Evolutionary conservation across 2,797 vertebrate genomes (phyloP).

Genomic region (Gymnoscopelus braueri): DNA sequence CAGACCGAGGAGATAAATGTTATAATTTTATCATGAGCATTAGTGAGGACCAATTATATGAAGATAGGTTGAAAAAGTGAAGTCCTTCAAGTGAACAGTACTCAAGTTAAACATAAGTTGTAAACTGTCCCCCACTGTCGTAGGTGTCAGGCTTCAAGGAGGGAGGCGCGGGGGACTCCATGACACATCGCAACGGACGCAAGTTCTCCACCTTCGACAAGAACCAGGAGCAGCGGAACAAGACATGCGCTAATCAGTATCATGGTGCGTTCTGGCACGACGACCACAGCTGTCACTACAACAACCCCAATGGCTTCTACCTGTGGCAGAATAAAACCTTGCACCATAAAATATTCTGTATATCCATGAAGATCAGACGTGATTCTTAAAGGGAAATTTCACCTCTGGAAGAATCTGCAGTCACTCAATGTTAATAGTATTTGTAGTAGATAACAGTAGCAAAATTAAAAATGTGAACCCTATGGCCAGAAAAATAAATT

Average conservation of each 20-base stretch:
- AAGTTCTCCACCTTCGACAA: slow-evolving; percentile 35
- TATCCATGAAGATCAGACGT: slow-evolving; percentile 33
- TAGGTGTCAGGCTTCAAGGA: slow-evolving; percentile 27
- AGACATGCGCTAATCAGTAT: neutral
- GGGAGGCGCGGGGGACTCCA: slow-evolving; percentile 45
- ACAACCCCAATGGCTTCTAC: slow-evolving; percentile 26
- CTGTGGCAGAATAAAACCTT: neutral
- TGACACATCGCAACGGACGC: slow-evolving; percentile 20
- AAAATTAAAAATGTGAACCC: too few relatives aligned
- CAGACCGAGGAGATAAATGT: too few relatives aligned
- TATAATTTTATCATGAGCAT: too few relatives aligned
- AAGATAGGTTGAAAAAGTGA: too few relatives aligned
- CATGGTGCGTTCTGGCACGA: slow-evolving; percentile 27
- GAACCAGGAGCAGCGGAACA: slow-evolving; percentile 7
- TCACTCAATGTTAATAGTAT: too few relatives aligned
- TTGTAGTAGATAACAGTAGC: too few relatives aligned
- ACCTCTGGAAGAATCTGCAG: too few relatives aligned
- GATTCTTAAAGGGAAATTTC: neutral
- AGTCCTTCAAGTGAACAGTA: too few relatives aligned
- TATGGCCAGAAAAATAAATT: too few relatives aligned
- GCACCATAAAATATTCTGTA: neutral
- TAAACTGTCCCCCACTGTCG: too few relatives aligned
- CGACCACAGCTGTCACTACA: neutral
- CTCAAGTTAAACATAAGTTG: too few relatives aligned
- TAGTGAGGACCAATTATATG: too few relatives aligned